phyloP scores from a whole-genome alignment of 2,113 vertebrate genomes.

The Muntiacus reevesi region DNA sequence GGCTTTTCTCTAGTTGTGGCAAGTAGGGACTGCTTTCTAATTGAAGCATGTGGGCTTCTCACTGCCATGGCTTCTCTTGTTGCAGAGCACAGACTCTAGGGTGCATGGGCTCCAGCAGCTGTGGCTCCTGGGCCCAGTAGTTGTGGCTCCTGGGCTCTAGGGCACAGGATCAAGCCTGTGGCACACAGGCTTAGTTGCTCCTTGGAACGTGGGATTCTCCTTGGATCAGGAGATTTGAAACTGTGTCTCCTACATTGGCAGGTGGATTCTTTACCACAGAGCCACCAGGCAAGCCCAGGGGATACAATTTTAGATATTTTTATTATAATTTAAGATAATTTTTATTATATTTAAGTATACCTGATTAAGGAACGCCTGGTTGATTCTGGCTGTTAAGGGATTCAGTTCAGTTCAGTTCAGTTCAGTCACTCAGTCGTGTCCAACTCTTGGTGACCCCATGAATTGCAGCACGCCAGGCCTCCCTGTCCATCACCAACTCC shows the following conservation, averaged over 20 bases:
- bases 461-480: too few relatives aligned
- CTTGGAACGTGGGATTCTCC: neutral
- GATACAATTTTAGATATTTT: neutral
- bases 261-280: neutral
- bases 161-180: neutral
- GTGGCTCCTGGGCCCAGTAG: neutral
- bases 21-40: neutral
- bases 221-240: neutral
- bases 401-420: too few relatives aligned
- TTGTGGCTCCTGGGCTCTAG: neutral
- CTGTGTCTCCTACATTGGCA: neutral
- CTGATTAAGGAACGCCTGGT: neutral
- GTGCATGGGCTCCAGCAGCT: neutral
- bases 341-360: neutral
- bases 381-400: neutral
- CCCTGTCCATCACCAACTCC: too few relatives aligned
- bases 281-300: neutral
- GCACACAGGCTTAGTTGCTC: neutral
- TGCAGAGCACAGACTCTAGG: neutral
- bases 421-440: too few relatives aligned
- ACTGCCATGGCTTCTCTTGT: neutral
- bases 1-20: neutral
- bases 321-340: neutral
- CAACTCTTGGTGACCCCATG: too few relatives aligned
- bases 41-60: neutral